Conservation (phyloP, 1,140 invertebrate genomes). For the Drosophila kohkoa region DNA sequence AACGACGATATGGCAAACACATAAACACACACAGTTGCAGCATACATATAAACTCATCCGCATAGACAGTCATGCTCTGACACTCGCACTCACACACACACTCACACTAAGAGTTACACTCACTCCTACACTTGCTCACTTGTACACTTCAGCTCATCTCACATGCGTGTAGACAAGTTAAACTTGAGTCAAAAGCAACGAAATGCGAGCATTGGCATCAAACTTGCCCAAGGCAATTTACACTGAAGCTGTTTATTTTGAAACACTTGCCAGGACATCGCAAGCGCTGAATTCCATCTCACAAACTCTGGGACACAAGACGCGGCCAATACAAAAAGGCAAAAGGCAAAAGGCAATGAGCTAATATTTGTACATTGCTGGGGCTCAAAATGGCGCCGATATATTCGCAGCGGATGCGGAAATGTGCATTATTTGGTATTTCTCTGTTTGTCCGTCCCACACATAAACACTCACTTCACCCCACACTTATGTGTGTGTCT, state of each 20-base stretch:
- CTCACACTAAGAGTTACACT: not conserved
- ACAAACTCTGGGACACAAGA: not conserved
- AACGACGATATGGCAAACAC: constrained; percentile 51
- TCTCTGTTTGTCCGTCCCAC: constrained; percentile 26
- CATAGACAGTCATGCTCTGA: constrained; percentile 1
- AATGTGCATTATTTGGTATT: constrained; percentile 79
- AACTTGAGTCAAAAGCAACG: constrained; percentile 47
- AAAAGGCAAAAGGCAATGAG: constrained; percentile 42
- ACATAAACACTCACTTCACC: not conserved
- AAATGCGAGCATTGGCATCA: constrained; percentile 42
- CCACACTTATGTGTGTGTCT: constrained; percentile 26
- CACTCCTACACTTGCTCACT: not conserved
- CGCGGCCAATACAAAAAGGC: not conserved
- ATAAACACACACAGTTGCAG: constrained; percentile 24
- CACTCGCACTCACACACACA: constrained; percentile 12
- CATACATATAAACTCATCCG: constrained; percentile 12
- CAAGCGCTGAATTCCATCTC: not conserved
- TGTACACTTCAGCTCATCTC: constrained; percentile 21
- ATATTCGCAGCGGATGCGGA: constrained; percentile 65
- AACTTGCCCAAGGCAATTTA: constrained; percentile 71
- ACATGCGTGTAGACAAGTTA: constrained; percentile 53
- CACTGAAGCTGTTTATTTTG: constrained; percentile 79
- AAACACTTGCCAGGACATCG: constrained; percentile 67
- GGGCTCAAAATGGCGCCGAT: constrained; percentile 41
- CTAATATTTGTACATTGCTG: constrained; percentile 50